Base-by-base conservation (phyloP, 2,888 invertebrate species). In the Iphiclides podalirius region DNA sequence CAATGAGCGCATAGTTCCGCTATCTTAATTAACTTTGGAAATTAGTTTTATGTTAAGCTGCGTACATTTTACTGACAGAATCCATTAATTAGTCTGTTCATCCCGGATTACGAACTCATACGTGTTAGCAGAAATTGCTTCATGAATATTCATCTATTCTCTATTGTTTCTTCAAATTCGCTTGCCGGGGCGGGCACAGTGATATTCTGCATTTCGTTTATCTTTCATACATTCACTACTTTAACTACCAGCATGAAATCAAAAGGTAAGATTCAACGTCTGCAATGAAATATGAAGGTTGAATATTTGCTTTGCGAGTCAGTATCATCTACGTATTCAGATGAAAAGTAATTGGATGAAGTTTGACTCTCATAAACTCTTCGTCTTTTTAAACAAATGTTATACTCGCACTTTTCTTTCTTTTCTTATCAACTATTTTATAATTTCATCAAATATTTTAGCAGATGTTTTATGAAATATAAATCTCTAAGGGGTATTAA, bases 131-230 rank as follows among this genome's bases (percentile, higher is more conserved):
- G 33, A 43, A 23, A 49, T 49, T 49, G 43, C 33, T 34, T 44
- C 3, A 44, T 49, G 34, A 43, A 49, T 49, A 49, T 49, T 44
- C 39, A 49, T 33, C 15, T 23, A 43, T 13, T 26, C 38, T 36
- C 43, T 26, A 49, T 49, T 49, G 38, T 49, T 49, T 43, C 48
- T 43, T 43, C 33, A 23, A 12, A 26, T 43, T 38, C n/a, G 14
- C 4, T 15, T 37, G 23, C 38, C 11, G n/a, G 17, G 34, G 15
- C 20, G 13, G 42, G 28, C 16, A 26, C 23, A 23, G 26, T 15
- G 37, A 28, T 44, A 36, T 38, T 36, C 16, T 13, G 12, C 12
- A 17, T 41, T 41, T 12, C 26, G 8, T 20, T 26, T 37, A 38
- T 38, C n/a, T 38, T 36, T 47, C 14, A 37, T 36, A 20, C 6